phyloP scores from a whole-genome alignment of 2,113 vertebrate species.

The Istiophorus platypterus region DNA sequence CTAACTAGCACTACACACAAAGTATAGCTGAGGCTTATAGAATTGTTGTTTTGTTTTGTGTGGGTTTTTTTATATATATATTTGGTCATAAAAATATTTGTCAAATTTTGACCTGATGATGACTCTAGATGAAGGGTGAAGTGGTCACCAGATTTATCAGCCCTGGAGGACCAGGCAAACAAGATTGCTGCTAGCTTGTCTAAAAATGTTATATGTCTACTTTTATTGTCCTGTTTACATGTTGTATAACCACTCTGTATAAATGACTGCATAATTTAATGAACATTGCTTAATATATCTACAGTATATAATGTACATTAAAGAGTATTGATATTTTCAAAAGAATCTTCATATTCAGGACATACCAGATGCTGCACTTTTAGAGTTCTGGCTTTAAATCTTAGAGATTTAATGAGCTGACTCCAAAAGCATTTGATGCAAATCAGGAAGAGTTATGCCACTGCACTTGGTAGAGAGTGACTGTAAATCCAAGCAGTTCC shows the following conservation, averaged over 20 bases:
- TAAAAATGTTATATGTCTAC: background rate
- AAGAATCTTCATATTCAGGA: background rate
- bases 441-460: background rate
- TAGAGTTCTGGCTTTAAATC: slow-evolving; percentile 1
- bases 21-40: too few species aligned
- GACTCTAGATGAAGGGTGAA: too few species aligned
- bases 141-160: too few species aligned
- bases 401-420: background rate
- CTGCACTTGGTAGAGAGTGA: background rate
- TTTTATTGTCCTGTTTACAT: background rate
- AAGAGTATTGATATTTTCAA: background rate
- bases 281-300: background rate
- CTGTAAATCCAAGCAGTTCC: slow-evolving; percentile 31
- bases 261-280: too few species aligned
- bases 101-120: too few species aligned
- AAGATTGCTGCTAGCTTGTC: background rate
- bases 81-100: too few species aligned
- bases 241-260: background rate
- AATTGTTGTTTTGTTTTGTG: too few species aligned
- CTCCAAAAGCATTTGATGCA: slow-evolving; percentile 17
- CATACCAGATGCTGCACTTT: background rate
- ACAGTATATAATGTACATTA: background rate
- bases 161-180: too few species aligned
- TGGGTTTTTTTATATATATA: too few species aligned
- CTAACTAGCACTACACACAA: too few species aligned